A percentile compares a stretch with the other conserved stretches of the same genome.
Evolutionary conservation across 2,888 invertebrate species (phyloP).

Genomic region (Hyles lineata): DNA sequence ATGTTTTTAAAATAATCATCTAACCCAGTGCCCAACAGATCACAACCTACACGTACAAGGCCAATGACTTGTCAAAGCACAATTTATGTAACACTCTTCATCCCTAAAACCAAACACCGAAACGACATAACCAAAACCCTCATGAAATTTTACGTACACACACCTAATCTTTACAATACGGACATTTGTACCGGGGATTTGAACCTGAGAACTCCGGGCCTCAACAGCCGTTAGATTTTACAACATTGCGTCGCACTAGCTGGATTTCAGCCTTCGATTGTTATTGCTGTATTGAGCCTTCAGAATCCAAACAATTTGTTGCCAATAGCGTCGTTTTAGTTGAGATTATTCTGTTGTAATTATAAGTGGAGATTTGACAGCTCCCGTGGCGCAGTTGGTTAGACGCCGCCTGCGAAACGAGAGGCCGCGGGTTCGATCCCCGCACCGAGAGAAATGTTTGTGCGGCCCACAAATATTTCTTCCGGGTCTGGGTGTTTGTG

Average conservation of each 20-base stretch:
- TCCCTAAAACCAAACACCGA: slow-evolving; percentile 2
- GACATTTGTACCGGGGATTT: slow-evolving; percentile 28
- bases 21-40: neutral
- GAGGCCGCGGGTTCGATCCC: too few species aligned
- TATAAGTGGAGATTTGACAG: neutral
- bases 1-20: neutral
- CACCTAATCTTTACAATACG: slow-evolving; percentile 30
- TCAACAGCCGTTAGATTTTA: slow-evolving; percentile 43
- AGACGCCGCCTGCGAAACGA: too few species aligned
- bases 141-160: slow-evolving; percentile 28
- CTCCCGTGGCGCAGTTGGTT: too few species aligned
- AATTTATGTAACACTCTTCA: neutral
- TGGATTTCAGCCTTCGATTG: slow-evolving; percentile 42
- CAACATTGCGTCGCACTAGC: slow-evolving; percentile 34
- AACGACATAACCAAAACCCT: slow-evolving; percentile 15
- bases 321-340: neutral
- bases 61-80: neutral
- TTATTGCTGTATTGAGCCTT: slow-evolving; percentile 37
- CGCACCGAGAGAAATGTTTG: too few species aligned
- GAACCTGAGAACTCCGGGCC: slow-evolving; percentile 36
- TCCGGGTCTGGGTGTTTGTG: too few species aligned
- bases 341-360: neutral
- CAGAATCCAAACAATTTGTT: neutral
- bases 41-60: neutral
- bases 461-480: too few species aligned